Conservation (phyloP, 2,113 vertebrate genomes). For the Pogonocichla stellata region DNA sequence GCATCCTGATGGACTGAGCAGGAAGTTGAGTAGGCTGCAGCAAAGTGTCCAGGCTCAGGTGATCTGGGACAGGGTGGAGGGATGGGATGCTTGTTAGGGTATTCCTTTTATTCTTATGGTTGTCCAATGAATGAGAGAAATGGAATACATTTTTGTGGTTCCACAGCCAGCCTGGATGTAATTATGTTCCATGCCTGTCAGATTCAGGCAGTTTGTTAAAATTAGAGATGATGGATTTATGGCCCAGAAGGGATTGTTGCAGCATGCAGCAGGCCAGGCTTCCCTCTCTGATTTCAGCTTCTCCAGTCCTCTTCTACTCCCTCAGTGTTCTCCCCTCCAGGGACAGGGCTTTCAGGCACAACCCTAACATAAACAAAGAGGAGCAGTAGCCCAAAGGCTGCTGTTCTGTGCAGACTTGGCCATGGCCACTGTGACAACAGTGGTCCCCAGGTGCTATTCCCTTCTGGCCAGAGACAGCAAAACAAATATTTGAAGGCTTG, state of each 20-base stretch:
- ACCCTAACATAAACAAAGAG: background rate
- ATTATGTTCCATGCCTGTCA: background rate
- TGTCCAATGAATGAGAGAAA: background rate
- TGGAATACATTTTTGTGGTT: background rate
- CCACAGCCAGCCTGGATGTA: background rate
- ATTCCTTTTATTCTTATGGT: background rate
- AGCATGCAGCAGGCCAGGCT: background rate
- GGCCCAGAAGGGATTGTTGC: background rate
- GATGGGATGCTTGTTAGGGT: background rate
- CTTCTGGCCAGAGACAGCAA: background rate
- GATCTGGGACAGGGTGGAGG: background rate
- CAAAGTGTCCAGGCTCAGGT: background rate
- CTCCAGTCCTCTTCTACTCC: background rate
- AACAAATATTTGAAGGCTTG: background rate
- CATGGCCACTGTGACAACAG: background rate
- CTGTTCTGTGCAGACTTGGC: background rate
- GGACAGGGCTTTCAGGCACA: background rate
- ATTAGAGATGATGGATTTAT: background rate
- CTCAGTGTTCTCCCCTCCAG: background rate
- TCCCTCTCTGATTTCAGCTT: background rate
- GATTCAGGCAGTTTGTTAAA: background rate
- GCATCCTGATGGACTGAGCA: background rate
- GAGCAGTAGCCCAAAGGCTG: background rate
- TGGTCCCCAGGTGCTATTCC: background rate
- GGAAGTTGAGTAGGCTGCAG: background rate